Evolutionary conservation across 2,113 vertebrate genomes (phyloP), one percentile per base, ranked within the genome.

Genomic region (Platycercus adscitus): DNA sequence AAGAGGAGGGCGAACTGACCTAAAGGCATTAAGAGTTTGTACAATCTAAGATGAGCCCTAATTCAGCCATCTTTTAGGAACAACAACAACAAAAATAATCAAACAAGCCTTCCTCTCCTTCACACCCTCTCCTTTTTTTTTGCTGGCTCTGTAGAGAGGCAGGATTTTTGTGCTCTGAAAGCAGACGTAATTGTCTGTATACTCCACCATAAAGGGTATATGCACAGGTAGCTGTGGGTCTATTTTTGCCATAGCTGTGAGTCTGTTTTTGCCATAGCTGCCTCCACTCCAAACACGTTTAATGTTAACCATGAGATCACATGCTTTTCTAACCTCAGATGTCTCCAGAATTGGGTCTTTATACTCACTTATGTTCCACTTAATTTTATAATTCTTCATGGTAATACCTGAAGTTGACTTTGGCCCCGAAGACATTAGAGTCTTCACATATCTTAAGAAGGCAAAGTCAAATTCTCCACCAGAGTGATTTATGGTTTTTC

Each of bases 371-470:
- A 76, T 6, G 47, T 84, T 87, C 90, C 61, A 90, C 80, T 77
- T 95, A 80, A 61, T 79, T 94, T 88, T 78, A 46, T 68, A 94
- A 92, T 93, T 88, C 50, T 94, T 95, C 56, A 71, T 31, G 49
- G 82, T 78, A 88, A 69, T 64, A 93, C 52, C 83, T 91, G 47
- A 77, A 81, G 90, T 75, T 95, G 93, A 96, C 72, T 92, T 96
- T 96, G 86, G 82, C 77, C 52, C 86, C 3, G 0, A 56, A 92
- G 35, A 47, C 23, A 46, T 19, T 31, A 56, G 21, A 88, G 53
- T 24, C 56, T 58, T 58, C 46, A 83, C 3, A 2, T 7, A 13
- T 25, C 82, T 78, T 60, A 61, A 75, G 68, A 89, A 83, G 43
- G 86, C 12, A 88, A 43, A 81, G 69, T 17, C 86, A 91, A 84